Evolutionary conservation across 1,140 invertebrate species (phyloP).

Genomic region (Drosophila saltans): DNA sequence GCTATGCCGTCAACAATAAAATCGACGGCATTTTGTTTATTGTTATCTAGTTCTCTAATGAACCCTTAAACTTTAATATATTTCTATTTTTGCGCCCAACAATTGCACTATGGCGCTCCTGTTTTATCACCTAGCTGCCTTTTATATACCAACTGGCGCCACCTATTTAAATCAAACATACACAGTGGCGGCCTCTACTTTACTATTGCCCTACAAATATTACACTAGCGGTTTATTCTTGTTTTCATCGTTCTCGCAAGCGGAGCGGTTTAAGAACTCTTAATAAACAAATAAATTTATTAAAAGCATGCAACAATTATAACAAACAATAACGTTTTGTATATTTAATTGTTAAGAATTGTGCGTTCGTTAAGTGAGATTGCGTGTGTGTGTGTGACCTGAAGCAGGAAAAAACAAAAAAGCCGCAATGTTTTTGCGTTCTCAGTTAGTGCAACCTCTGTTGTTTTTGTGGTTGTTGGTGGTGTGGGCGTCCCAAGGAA

Average conservation of each 20-base stretch:
- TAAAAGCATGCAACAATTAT: conserved; percentile 33
- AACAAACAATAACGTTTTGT: conserved; percentile 19
- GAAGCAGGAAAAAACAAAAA: conserved; percentile 15
- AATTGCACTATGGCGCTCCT: not conserved
- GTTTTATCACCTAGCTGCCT: too few species aligned
- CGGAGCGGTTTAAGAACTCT: not conserved
- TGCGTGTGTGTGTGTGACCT: not conserved
- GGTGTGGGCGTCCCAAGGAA: conserved; percentile 57
- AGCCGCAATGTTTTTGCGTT: conserved; percentile 41
- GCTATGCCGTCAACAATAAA: too few species aligned
- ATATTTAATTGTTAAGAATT: not conserved
- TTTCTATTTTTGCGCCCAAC: too few species aligned
- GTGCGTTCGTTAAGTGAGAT: not conserved
- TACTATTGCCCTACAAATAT: not conserved
- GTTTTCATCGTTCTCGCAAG: conserved; percentile 20
- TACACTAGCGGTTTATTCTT: conserved; percentile 13
- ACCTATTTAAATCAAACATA: not conserved
- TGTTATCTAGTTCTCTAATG: too few species aligned
- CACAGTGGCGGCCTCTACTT: not conserved
- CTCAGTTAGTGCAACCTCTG: not conserved
- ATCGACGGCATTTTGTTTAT: too few species aligned
- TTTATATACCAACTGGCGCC: not conserved
- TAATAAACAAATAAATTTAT: not conserved
- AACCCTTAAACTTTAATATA: too few species aligned
- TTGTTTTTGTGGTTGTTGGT: conserved; percentile 45